phyloP scores from a whole-genome alignment of 2,888 invertebrate genomes.

The Trissolcus japonicus region DNA sequence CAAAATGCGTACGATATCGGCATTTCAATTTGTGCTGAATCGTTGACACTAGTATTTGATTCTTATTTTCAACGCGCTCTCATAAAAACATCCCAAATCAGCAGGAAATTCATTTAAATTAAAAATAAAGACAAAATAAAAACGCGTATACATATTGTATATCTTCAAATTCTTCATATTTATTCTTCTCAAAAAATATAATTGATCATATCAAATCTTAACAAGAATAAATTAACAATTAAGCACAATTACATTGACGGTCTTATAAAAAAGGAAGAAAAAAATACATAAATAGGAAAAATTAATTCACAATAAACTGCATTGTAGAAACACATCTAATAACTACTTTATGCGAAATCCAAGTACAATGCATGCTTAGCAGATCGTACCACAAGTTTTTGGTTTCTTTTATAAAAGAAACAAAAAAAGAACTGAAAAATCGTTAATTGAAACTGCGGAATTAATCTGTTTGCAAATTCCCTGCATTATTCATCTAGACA shows the following conservation, averaged over 20 bases:
- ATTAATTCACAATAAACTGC: conserved; percentile 69
- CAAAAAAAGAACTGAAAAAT: not conserved
- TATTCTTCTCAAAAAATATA: conserved; percentile 2
- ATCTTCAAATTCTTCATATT: not conserved
- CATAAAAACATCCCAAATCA: conserved; percentile 49
- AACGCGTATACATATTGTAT: not conserved
- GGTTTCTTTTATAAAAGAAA: conserved; percentile 53
- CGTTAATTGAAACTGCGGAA: conserved; percentile 5
- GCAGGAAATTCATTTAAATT: conserved; percentile 49
- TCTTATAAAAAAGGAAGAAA: conserved; percentile 16
- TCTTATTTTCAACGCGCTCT: conserved; percentile 49
- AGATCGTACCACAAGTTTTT: conserved; percentile 34
- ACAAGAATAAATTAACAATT: conserved; percentile 15
- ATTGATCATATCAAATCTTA: conserved; percentile 4
- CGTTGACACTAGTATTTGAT: conserved; percentile 53
- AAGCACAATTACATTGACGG: not conserved
- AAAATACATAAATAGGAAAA: conserved; percentile 45
- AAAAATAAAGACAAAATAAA: conserved; percentile 3
- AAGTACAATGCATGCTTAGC: conserved; percentile 61
- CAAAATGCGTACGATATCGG: conserved; percentile 47
- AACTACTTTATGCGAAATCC: conserved; percentile 65
- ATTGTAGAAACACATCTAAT: conserved; percentile 70
- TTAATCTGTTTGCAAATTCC: conserved; percentile 60
- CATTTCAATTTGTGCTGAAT: conserved; percentile 39
- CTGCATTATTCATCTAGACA: conserved; percentile 66